A percentile compares a stretch with the other conserved stretches of the same genome.
These are phyloP conservation scores for Orestias chungarensis DNA, from an alignment of 2,797 vertebrate genomes.

Conservation along the genomic window DNA sequence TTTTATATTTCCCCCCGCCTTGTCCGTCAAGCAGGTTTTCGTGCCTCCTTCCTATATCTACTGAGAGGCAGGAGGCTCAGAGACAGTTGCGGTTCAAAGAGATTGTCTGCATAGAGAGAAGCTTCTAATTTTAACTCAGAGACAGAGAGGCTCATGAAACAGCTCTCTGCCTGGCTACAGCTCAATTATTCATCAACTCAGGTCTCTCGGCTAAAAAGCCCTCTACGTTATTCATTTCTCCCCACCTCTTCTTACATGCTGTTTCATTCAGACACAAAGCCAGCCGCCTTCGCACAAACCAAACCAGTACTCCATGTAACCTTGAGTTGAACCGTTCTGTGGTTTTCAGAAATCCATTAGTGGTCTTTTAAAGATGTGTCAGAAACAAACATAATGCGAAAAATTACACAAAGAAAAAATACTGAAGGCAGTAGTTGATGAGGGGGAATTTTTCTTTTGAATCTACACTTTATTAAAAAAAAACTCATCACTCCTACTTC, in stretches of 20 bases:
- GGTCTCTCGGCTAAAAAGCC: conserved; percentile 74
- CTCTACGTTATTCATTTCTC: conserved; percentile 58
- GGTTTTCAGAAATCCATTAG: conserved; percentile 38
- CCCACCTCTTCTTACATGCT: conserved; percentile 53
- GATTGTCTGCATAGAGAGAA: conserved; percentile 63
- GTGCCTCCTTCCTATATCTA: conserved; percentile 53
- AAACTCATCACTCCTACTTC: background rate
- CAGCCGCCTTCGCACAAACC: conserved; percentile 45
- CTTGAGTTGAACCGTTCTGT: conserved; percentile 37
- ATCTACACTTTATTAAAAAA: background rate
- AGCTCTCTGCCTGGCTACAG: conserved; percentile 65
- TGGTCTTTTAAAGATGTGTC: conserved; percentile 28
- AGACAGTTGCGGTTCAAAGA: conserved; percentile 74
- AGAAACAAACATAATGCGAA: conserved; percentile 36
- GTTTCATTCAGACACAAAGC: conserved; percentile 72
- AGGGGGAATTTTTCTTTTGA: background rate
- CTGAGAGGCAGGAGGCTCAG: conserved; percentile 65
- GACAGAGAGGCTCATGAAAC: conserved; percentile 73
- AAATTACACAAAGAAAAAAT: background rate
- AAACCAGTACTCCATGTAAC: conserved; percentile 27
- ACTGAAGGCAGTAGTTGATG: background rate
- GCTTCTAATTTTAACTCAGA: conserved; percentile 77
- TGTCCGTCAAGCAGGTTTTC: conserved; percentile 53
- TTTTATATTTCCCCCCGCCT: conserved; percentile 28
- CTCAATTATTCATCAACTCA: conserved; percentile 80